phyloP scores from a whole-genome alignment of 2,113 vertebrate species.

The Rhipidura dahli region DNA sequence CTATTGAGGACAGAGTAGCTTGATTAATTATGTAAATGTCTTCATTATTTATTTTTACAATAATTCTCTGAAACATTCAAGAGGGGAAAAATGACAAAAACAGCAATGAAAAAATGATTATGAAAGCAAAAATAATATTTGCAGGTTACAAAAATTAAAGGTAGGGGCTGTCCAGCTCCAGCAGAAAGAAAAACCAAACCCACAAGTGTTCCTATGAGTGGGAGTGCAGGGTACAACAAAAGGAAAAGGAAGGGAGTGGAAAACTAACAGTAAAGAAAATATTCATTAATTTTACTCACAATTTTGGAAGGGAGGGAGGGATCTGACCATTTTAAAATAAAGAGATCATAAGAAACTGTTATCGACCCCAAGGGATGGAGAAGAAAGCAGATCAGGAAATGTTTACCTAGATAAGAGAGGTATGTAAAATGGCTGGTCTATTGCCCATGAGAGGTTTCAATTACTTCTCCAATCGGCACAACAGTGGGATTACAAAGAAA shows the following conservation, averaged over 20 bases:
- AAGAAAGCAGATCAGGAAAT: slow-evolving; percentile 53
- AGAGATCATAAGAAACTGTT: slow-evolving; percentile 20
- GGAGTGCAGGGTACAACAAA: background rate
- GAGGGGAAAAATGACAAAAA: background rate
- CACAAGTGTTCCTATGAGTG: background rate
- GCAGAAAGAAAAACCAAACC: background rate
- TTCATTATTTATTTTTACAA: background rate
- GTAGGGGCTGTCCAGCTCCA: background rate
- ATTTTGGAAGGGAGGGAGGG: background rate
- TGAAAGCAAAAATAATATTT: background rate
- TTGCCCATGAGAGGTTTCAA: slow-evolving; percentile 32
- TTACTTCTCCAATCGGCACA: background rate
- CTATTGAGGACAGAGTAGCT: background rate
- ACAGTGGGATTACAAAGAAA: background rate
- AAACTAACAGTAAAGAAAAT: slow-evolving; percentile 38
- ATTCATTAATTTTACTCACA: slow-evolving; percentile 29
- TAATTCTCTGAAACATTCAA: background rate
- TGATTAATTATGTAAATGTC: background rate
- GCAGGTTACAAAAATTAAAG: background rate
- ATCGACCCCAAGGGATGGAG: slow-evolving; percentile 9
- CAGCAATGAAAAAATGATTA: background rate
- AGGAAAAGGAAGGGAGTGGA: slow-evolving; percentile 5
- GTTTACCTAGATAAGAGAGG: slow-evolving; percentile 48
- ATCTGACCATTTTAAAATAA: background rate
- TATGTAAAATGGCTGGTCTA: slow-evolving; percentile 11